Evolutionary conservation across 2,797 vertebrate species (phyloP), one percentile per base, ranked within the genome.

Genomic region (Scyliorhinus canicula): DNA sequence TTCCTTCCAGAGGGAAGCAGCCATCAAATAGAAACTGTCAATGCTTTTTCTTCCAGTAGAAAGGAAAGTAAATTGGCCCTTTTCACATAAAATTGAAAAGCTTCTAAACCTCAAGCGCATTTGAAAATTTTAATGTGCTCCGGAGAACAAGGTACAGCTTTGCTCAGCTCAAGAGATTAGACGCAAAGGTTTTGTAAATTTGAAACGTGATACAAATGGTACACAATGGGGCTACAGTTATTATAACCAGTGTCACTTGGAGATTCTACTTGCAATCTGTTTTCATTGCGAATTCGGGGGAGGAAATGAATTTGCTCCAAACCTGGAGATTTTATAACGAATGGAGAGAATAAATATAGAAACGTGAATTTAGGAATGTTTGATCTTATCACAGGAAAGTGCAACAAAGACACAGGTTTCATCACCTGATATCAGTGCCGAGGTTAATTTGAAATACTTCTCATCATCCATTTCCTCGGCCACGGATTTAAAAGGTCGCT

Each of bases 141-240:
- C 44, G 57, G 55, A 93, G 57, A 91, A 52, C 86, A 91, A 91
- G 57, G 88, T 91, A 63, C n/a, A 93, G 60, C 5, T 93, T 26
- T 67, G 60, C 57, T 19, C 55, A 60, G 88, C 57, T 91, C 57
- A n/a, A 57, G 88, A 65, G 60, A 91, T 91, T 91, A 28, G 35
- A 65, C 35, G 63, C 88, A 40, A 65, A 88, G 35, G 35, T 91
- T 91, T 65, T 1, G 55, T 91, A 63, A 60, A 91, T 91, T 24
- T 91, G 9, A 91, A 91, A 91, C 44, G 60, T 91, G 31, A n/a
- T 91, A 60, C 55, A 91, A n/a, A 65, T 86, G 50, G 28, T 28
- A 86, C 79, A 82, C 40, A 47, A 47, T 82, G 84, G 26, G 84
- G 50, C 84, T 14, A 26, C 50, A 16, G 84, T 55, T 55, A 47